Percentiles rank a stretch among this genome's conserved stretches.
Evolutionary conservation across 2,113 vertebrate genomes (phyloP).

Genomic region (Fukomys damarensis): DNA sequence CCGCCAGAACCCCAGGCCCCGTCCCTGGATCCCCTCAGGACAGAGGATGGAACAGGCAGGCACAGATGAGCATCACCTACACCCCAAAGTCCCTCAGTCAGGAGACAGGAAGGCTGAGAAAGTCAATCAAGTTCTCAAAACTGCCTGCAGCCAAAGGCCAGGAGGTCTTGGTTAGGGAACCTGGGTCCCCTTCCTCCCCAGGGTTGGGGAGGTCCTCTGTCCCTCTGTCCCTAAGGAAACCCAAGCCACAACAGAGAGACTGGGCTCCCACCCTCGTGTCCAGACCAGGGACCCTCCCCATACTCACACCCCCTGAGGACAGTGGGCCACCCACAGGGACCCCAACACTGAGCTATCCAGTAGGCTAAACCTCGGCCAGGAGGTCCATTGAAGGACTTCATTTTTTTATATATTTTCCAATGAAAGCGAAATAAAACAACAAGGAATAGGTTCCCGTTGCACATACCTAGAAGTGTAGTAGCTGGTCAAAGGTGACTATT

Average conservation of each 20-base stretch:
- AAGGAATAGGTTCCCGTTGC: background rate
- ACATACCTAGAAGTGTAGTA: background rate
- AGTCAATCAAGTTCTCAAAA: background rate
- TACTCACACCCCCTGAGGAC: slow-evolving; percentile 53
- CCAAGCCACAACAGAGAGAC: background rate
- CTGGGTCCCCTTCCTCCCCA: background rate
- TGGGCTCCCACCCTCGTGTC: background rate
- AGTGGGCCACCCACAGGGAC: background rate
- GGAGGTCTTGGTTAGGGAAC: background rate
- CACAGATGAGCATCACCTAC: background rate
- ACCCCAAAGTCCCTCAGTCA: background rate
- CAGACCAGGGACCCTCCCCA: background rate
- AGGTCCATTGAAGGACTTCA: background rate
- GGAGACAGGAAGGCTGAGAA: background rate
- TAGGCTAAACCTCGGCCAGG: too few relatives aligned
- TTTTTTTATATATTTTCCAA: background rate
- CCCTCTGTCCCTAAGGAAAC: background rate
- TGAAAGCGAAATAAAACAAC: background rate
- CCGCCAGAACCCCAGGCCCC: background rate
- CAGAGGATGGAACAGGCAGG: too few relatives aligned
- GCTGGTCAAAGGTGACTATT: background rate
- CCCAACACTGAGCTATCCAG: too few relatives aligned
- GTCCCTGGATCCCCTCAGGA: background rate
- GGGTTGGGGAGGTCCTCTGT: background rate
- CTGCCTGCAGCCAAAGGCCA: background rate